Base-by-base conservation (phyloP, 2,113 vertebrate genomes). In the Pleuronectes platessa region DNA sequence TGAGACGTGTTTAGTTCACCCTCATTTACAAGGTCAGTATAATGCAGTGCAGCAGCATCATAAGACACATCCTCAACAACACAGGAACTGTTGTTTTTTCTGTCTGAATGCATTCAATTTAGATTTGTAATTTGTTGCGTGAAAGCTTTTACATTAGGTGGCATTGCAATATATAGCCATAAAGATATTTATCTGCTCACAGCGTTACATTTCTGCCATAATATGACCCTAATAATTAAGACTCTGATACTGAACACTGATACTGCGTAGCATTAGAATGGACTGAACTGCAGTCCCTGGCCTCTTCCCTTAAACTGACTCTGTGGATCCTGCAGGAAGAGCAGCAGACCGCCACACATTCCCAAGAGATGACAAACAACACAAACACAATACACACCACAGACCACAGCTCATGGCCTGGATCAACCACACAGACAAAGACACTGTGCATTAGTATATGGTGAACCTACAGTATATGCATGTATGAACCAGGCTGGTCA, bases 341-440 rank as follows among this genome's bases (percentile, higher is more conserved):
- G 26, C 18, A 54, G 51, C 18, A 65, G 47, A 59, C 54, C 65
- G 58, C 62, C 12, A 12, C 73, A 77, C 53, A 51, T 35, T 81
- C 86, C 75, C 82, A 21, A 23, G 85, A 79, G 83, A 86, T 0
- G 8, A 53, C 59, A 78, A 75, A 78, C 61, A 68, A 85, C 51
- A 71, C 69, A 78, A 72, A 54, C 31, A 70, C 55, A 80, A 76
- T 69, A 69, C 68, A 62, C 68, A 84, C 78, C 78, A 65, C 86
- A 90, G 60, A 87, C 89, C 76, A 14, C 85, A 83, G 58, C 59
- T 70, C 71, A 49, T 14, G 7, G 49, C 67, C 68, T 26, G 15
- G 23, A 75, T 1, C 64, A 35, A 79, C 79, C 72, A 67, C 60
- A 73, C 51, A 70, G 59, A 71, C 61, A 27, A 3, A 53, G 17